Base-by-base conservation (phyloP, 2,797 vertebrate genomes). In the Atherinosoma microstoma region DNA sequence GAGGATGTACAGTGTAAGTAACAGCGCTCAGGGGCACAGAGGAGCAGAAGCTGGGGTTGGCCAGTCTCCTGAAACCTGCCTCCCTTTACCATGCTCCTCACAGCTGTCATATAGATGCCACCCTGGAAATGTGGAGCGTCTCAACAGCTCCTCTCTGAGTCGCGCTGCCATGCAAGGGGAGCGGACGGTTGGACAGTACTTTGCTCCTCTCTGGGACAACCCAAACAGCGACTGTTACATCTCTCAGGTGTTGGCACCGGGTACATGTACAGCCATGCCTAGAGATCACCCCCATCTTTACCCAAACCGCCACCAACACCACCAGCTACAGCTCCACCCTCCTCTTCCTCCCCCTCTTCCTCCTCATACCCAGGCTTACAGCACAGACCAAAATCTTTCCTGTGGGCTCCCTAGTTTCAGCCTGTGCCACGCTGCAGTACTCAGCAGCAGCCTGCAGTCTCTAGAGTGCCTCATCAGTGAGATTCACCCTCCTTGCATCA, bases 401-500 rank as follows among this genome's bases (percentile, higher is more conserved):
- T 94, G 96, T 0, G 94, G 95, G 75, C 91, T 96, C 83, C 94
- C 97, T 76, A 95, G 94, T 82, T 95, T 96, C 64, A 95, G 93
- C 16, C 84, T 95, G 87, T 97, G 97, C 95, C 97, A 97, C 85
- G 94, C 97, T n/a, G 96, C 97, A 3, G 93, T 93, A 69, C 97
- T 98, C 77, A 98, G 98, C 95, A 98, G 97, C 95, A 99, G 98
- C 93, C 96, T 99, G 85, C 97, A 97, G 95, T 99, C 97, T 65
- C 95, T 99, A 94, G 97, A 99, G 94, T 97, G 97, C 94, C 97
- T 99, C 94, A 98, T 99, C 95, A 98, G 97, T 42, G 97, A 98
- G 94, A 97, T 99, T 92, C 97, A 96, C 84, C 98, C 98, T 0
- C 97, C 97, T 84, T 99, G 98, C 95, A 99, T 99, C 95, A 99